A percentile compares a stretch with the other conserved stretches of the same genome.
Evolutionary conservation across 2,113 vertebrate species (phyloP).

Genomic region (Rousettus leschenaultii): DNA sequence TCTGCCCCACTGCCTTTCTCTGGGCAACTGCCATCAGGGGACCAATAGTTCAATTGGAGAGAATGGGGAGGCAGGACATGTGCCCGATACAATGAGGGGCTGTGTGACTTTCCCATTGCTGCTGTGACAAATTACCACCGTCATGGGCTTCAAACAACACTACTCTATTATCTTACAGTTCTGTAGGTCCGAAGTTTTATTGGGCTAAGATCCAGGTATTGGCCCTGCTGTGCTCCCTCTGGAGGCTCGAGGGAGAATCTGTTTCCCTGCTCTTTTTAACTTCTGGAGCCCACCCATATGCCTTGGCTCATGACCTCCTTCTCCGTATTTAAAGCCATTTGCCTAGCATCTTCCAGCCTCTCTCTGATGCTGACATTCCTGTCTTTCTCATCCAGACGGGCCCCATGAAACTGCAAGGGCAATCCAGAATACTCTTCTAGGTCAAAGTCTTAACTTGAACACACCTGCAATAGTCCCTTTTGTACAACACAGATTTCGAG

Average conservation of each 20-base stretch:
- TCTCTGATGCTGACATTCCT: background rate
- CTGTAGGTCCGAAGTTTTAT: background rate
- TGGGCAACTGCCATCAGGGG: background rate
- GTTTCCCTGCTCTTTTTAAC: background rate
- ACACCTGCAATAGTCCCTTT: background rate
- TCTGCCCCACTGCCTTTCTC: accelerated
- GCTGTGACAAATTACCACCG: background rate
- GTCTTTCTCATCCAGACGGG: background rate
- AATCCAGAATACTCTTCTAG: too few relatives aligned
- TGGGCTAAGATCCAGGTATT: background rate
- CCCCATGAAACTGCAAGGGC: too few relatives aligned
- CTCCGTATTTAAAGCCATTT: accelerated
- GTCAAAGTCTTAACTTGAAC: background rate
- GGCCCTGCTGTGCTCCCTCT: background rate
- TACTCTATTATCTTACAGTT: accelerated
- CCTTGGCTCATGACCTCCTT: background rate
- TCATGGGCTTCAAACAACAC: background rate
- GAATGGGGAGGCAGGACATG: too few relatives aligned
- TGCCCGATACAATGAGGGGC: too few relatives aligned
- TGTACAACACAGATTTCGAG: background rate
- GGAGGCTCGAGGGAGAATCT: background rate
- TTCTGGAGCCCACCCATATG: background rate
- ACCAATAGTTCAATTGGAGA: accelerated
- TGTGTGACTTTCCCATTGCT: background rate
- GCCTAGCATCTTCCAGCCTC: background rate